A percentile compares a stretch with the other conserved stretches of the same genome.
Evolutionary conservation across 2,888 invertebrate species (phyloP).

Genomic region (Bellardia bayeri): DNA sequence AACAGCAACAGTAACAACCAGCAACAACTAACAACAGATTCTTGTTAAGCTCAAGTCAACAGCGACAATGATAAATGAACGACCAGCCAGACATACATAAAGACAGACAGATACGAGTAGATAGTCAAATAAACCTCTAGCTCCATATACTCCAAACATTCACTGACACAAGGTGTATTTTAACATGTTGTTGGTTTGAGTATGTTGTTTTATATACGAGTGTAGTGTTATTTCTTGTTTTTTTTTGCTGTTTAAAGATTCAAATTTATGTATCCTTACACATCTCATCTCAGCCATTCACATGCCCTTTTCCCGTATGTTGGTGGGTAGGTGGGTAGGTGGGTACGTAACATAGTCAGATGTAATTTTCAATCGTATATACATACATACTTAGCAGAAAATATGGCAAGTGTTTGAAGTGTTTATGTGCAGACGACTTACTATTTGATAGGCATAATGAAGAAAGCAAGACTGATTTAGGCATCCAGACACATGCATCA

Average conservation of each 20-base stretch:
- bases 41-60: slow-evolving; percentile 60
- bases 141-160: neutral
- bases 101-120: neutral
- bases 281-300: neutral
- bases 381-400: neutral
- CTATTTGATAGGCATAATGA: slow-evolving; percentile 4
- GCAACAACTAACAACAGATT: slow-evolving; percentile 29
- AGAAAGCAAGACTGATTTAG: neutral
- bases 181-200: slow-evolving; percentile 7
- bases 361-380: neutral
- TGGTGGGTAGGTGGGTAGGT: no score
- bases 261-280: slow-evolving; percentile 36
- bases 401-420: slow-evolving; percentile 22
- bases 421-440: neutral
- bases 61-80: slow-evolving; percentile 72
- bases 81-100: slow-evolving; percentile 25
- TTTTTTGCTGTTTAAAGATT: slow-evolving; percentile 11
- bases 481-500: slow-evolving; percentile 17
- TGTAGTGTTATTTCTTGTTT: neutral
- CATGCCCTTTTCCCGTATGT: neutral
- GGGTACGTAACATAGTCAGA: neutral
- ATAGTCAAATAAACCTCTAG: slow-evolving; percentile 34
- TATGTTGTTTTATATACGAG: neutral
- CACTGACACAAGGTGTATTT: slow-evolving; percentile 33
- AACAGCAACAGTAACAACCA: slow-evolving; percentile 27